Conservation (phyloP, 2,888 invertebrate genomes). For the Julus scanicus region DNA sequence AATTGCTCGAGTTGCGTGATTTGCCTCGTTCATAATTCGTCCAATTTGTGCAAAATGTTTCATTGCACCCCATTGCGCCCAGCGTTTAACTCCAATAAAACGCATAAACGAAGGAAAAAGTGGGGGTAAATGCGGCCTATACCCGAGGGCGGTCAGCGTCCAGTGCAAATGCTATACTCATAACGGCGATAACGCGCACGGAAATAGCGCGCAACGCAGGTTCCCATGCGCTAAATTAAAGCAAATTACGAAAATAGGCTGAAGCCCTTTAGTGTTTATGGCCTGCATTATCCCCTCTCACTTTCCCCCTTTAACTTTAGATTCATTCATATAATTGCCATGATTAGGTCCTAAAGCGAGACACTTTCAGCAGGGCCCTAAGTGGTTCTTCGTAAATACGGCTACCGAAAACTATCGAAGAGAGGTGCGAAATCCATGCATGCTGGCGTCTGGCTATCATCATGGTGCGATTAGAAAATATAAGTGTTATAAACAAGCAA, state of each 20-base stretch:
- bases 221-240: neutral
- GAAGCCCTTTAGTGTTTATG: neutral
- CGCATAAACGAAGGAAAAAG: neutral
- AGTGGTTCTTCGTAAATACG: neutral
- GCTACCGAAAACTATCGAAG: too few relatives aligned
- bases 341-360: neutral
- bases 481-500: too few relatives aligned
- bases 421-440: too few relatives aligned
- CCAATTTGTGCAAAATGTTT: neutral
- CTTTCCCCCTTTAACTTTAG: neutral
- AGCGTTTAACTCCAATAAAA: constrained; percentile 8
- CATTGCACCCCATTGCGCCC: constrained; percentile 3
- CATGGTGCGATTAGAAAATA: too few relatives aligned
- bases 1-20: neutral
- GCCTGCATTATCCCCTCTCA: neutral
- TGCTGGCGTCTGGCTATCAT: too few relatives aligned
- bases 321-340: too few relatives aligned
- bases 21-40: neutral
- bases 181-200: too few relatives aligned
- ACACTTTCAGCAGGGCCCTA: neutral
- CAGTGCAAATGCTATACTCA: neutral
- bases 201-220: neutral
- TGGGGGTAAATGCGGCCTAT: neutral
- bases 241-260: constrained; percentile 2
- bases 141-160: neutral